Conservation (phyloP, 2,113 vertebrate genomes). For the Hypanus sabinus region DNA sequence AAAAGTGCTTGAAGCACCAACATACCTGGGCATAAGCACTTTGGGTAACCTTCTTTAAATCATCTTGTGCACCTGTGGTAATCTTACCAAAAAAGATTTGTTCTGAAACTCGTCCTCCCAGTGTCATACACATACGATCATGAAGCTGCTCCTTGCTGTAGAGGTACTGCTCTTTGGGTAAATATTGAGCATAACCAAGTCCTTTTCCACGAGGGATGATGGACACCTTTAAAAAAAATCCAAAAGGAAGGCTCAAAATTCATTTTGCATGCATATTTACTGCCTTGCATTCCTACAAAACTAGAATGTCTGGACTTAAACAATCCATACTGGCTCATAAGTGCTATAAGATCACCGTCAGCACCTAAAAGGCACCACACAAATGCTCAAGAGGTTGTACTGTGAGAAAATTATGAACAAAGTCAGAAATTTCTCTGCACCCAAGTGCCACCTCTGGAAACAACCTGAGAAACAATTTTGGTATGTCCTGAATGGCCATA, state of each 20-base stretch:
- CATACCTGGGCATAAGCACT: conserved; percentile 90
- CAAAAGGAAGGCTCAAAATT: not conserved
- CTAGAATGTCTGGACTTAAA: not conserved
- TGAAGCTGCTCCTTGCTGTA: conserved; percentile 94
- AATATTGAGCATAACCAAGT: conserved; percentile 91
- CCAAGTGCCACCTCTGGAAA: not conserved
- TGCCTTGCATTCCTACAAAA: not conserved
- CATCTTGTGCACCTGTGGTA: conserved; percentile 92
- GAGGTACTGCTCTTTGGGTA: conserved; percentile 89
- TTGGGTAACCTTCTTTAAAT: conserved; percentile 89
- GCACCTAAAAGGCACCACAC: not conserved
- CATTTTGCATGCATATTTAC: too few species aligned
- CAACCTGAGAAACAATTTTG: not conserved
- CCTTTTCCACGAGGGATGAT: conserved; percentile 94
- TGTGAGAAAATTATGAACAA: not conserved
- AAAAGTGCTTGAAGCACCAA: not conserved
- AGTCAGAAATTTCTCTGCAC: not conserved
- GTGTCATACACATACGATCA: conserved; percentile 95
- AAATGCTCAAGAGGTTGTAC: not conserved
- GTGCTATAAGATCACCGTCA: not conserved
- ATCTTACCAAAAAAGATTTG: conserved; percentile 89
- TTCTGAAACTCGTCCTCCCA: conserved; percentile 85
- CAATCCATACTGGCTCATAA: not conserved
- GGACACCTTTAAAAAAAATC: conserved; percentile 67
- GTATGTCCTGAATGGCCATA: not conserved